These are phyloP conservation scores for Agrilus mali DNA, from an alignment of 2,888 invertebrate genomes.

Conservation along the genomic window DNA sequence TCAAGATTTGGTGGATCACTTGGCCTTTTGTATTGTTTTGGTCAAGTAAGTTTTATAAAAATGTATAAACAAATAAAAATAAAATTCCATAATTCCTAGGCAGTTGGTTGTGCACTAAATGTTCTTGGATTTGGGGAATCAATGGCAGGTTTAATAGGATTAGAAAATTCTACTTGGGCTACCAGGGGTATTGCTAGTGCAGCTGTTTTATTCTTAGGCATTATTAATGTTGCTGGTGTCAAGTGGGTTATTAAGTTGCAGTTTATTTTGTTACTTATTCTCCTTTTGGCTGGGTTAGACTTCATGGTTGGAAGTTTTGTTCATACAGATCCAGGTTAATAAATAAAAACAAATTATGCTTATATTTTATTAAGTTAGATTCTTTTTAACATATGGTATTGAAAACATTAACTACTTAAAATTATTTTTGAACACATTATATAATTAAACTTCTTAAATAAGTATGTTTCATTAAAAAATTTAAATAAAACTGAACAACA, in stretches of 20 bases:
- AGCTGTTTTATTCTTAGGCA: constrained; percentile 73
- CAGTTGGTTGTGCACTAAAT: constrained; percentile 91
- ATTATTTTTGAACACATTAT: too few species aligned
- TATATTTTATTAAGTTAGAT: too few species aligned
- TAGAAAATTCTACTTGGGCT: constrained; percentile 62
- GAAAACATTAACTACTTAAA: too few species aligned
- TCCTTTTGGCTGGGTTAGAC: constrained; percentile 81
- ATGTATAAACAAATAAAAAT: neutral
- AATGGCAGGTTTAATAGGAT: constrained; percentile 71
- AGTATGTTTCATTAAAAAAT: too few species aligned
- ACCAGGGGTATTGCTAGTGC: constrained; percentile 78
- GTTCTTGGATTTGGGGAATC: constrained; percentile 96
- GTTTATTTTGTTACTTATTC: constrained; percentile 72
- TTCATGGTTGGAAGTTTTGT: constrained; percentile 90
- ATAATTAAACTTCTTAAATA: too few species aligned
- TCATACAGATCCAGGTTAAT: constrained; percentile 55
- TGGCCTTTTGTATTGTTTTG: constrained; percentile 90
- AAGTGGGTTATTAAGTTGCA: constrained; percentile 97
- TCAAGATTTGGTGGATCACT: constrained; percentile 87
- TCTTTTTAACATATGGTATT: too few species aligned
- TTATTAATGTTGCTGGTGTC: constrained; percentile 91
- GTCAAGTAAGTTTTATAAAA: constrained; percentile 53
- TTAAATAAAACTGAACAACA: neutral
- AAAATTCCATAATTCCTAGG: constrained; percentile 41
- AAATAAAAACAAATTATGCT: too few species aligned